Percentiles rank a stretch among this genome's conserved stretches.
Evolutionary conservation across 2,888 invertebrate species (phyloP).

Genomic region (Pseudococcus jackbeardsleyi): DNA sequence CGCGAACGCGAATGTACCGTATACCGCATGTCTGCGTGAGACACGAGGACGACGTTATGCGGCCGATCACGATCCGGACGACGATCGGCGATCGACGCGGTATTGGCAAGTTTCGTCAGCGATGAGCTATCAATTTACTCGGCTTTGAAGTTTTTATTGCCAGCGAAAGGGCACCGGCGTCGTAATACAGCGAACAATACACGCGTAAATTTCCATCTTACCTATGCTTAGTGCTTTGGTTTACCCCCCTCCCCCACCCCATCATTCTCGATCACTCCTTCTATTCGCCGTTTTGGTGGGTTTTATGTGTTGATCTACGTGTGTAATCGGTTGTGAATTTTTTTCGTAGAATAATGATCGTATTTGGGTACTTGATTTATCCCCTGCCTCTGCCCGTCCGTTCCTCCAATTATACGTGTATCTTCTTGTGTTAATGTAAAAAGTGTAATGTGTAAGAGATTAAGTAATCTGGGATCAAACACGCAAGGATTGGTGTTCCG

Average conservation of each 20-base stretch:
- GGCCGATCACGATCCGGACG: conserved; percentile 19
- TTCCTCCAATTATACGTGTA: too few species aligned
- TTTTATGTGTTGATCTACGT: background rate
- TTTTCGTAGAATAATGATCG: background rate
- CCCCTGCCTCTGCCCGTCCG: too few species aligned
- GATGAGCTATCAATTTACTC: background rate
- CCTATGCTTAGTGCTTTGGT: background rate
- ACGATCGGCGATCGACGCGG: background rate
- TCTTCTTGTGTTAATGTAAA: too few species aligned
- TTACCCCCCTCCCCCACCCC: background rate
- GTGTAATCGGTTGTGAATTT: background rate
- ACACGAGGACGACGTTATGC: background rate
- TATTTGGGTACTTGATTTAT: background rate
- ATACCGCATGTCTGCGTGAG: background rate
- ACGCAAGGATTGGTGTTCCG: background rate
- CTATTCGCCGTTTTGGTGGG: background rate
- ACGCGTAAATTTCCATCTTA: background rate
- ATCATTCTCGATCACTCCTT: background rate
- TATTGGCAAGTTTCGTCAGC: background rate
- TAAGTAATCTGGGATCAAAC: background rate
- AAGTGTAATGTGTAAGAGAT: background rate
- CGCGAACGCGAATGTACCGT: background rate
- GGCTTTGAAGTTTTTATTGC: background rate
- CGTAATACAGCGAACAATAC: background rate
- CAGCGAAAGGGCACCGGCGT: background rate